Evolutionary conservation across 2,797 vertebrate species (phyloP).

Genomic region (Eulemur coronatus): DNA sequence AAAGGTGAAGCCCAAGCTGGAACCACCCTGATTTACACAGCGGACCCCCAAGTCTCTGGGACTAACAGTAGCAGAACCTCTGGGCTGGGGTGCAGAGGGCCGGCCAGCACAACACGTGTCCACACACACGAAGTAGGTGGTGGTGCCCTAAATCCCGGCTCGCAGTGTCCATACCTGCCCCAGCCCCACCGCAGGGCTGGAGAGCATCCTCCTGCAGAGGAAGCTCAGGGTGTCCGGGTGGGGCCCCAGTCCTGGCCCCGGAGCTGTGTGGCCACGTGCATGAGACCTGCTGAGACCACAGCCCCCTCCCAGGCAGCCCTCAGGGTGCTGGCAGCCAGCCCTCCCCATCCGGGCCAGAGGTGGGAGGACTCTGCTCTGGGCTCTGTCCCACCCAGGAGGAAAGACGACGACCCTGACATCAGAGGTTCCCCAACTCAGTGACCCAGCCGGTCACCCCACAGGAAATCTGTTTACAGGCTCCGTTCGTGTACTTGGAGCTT

Average conservation of each 20-base stretch:
- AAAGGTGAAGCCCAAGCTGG: neutral
- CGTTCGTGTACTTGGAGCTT: neutral
- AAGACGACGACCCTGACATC: neutral
- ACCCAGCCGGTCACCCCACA: neutral
- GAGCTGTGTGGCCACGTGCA: neutral
- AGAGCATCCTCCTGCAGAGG: neutral
- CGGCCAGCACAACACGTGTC: neutral
- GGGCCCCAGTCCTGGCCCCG: neutral
- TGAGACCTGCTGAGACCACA: no score
- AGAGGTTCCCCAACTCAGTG: neutral
- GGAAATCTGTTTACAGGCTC: neutral
- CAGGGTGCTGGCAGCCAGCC: neutral
- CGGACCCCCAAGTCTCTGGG: neutral
- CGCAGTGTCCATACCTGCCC: neutral
- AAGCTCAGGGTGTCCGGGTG: neutral
- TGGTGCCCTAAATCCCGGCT: neutral
- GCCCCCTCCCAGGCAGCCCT: neutral
- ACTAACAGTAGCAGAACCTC: neutral
- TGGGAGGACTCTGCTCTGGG: neutral
- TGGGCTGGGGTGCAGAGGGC: neutral
- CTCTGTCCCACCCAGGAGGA: neutral
- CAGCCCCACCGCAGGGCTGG: no score
- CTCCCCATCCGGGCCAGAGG: neutral
- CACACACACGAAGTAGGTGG: neutral
- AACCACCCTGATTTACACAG: neutral